These are phyloP conservation scores for Periphyllus acericola DNA, from an alignment of 2,888 invertebrate species.

Conservation along the genomic window DNA sequence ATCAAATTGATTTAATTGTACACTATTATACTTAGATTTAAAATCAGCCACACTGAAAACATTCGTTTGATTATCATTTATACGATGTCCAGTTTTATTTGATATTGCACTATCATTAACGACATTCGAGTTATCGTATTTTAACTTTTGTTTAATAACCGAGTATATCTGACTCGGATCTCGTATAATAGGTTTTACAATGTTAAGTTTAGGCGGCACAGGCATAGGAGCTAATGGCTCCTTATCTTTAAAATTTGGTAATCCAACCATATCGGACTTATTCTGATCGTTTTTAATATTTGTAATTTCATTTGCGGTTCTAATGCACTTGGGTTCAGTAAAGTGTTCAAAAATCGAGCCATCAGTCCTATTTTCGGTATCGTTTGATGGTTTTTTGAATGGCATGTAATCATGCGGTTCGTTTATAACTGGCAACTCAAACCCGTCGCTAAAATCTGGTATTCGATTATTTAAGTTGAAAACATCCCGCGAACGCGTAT, in stretches of 20 bases:
- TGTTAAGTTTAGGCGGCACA: constrained; percentile 33
- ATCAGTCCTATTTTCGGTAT: constrained; percentile 35
- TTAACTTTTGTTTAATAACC: constrained; percentile 50
- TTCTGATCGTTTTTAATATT: constrained; percentile 25
- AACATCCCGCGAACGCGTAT: constrained; percentile 27
- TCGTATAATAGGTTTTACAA: constrained; percentile 52
- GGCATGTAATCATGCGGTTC: constrained; percentile 23
- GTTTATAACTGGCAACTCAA: constrained; percentile 27
- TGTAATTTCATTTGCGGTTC: background rate
- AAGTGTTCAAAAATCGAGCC: constrained; percentile 56
- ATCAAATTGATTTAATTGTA: constrained; percentile 46
- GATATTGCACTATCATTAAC: background rate
- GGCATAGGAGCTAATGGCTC: constrained; percentile 50
- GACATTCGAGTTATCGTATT: background rate
- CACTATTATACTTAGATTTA: constrained; percentile 36
- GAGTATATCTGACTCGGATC: constrained; percentile 46
- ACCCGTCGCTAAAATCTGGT: constrained; percentile 58
- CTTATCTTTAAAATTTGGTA: constrained; percentile 54
- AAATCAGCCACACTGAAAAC: background rate
- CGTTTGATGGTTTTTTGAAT: constrained; percentile 13
- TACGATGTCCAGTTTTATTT: constrained; percentile 16
- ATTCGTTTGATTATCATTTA: background rate
- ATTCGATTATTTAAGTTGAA: constrained; percentile 45
- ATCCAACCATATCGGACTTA: constrained; percentile 32
- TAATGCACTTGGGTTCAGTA: constrained; percentile 19